A percentile compares a stretch with the other conserved stretches of the same genome.
Evolutionary conservation across 2,797 vertebrate genomes (phyloP).

Genomic region (Ataeniobius toweri): DNA sequence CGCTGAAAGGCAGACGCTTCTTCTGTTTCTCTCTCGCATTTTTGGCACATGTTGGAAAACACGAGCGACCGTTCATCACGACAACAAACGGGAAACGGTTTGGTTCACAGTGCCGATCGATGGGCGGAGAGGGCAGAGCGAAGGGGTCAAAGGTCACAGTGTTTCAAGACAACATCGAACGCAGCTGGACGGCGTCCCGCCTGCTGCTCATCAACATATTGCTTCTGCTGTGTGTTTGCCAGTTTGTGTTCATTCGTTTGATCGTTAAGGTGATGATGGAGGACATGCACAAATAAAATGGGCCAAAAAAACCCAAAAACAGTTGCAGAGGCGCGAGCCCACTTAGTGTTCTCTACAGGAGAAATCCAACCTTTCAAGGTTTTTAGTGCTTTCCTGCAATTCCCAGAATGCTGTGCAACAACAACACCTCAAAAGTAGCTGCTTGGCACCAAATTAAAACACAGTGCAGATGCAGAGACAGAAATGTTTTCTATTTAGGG

Average conservation of each 20-base stretch:
- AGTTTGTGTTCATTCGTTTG: background rate
- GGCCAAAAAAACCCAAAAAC: constrained; percentile 40
- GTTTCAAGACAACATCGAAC: constrained; percentile 43
- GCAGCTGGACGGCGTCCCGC: constrained; percentile 7
- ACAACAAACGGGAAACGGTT: constrained; percentile 10
- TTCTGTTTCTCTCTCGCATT: constrained; percentile 24
- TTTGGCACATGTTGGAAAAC: constrained; percentile 69
- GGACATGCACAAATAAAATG: constrained; percentile 38
- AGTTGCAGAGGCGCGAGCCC: constrained; percentile 35
- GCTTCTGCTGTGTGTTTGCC: constrained; percentile 21
- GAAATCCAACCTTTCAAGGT: constrained; percentile 42
- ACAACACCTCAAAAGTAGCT: background rate
- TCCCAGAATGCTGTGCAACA: constrained; percentile 41
- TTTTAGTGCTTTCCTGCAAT: constrained; percentile 14
- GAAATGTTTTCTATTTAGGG: background rate
- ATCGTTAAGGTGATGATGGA: background rate
- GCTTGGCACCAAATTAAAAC: background rate
- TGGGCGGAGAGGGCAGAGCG: constrained; percentile 39
- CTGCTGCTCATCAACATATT: constrained; percentile 35
- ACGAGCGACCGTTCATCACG: constrained; percentile 20
- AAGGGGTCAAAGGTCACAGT: constrained; percentile 70
- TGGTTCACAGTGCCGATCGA: constrained; percentile 65
- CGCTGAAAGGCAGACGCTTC: constrained; percentile 51
- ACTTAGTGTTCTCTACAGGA: constrained; percentile 26
- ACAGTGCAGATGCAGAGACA: background rate